Base-by-base conservation (phyloP, 2,888 invertebrate genomes). In the Sisyra terminalis region DNA sequence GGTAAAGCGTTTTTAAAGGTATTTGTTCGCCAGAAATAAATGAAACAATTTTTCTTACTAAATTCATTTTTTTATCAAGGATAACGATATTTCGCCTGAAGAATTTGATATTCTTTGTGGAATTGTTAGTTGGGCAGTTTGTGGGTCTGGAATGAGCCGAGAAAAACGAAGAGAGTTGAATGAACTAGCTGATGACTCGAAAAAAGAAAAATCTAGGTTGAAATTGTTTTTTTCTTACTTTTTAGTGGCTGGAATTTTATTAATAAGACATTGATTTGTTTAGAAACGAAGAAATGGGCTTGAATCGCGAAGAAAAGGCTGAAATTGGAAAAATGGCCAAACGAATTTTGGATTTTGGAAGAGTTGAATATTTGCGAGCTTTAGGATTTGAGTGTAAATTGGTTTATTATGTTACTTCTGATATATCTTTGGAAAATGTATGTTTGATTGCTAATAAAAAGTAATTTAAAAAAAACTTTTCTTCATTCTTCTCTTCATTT, bases 41-140 rank as follows among this genome's bases (percentile, higher is more conserved):
- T 13, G 13, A 15, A 14, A 34, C 6, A 34, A 7, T 34, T 14
- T 7, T 15, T 34, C 34, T 11, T 34, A 14, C 2, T 34, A 3
- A 3, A 11, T 34, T 11, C 11, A 11, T 34, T 34, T 34, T 30
- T 39, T 39, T 40, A 43, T 44, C 55, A 57, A 74, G 72, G 62
- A 66, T 36, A 58, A 73, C 46, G 71, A 71, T 3, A 65, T 86
- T 29, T 61, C 57, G 1, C 61, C 61, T 1, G 65, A 69, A 2
- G 79, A 89, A 43, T 80, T 90, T 58, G 69, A 75, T 49, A 67
- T 85, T 17, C 72, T 92, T 55, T 74, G 80, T 45, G 80, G 85
- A 48, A 70, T 92, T 53, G 84, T 83, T 6, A 85, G 89, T 55
- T 92, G 92, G 92, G 88, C 87, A 0, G 86, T 87, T 2, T 88